Conservation (phyloP, 2,113 vertebrate genomes). For the Patagioenas fasciata region DNA sequence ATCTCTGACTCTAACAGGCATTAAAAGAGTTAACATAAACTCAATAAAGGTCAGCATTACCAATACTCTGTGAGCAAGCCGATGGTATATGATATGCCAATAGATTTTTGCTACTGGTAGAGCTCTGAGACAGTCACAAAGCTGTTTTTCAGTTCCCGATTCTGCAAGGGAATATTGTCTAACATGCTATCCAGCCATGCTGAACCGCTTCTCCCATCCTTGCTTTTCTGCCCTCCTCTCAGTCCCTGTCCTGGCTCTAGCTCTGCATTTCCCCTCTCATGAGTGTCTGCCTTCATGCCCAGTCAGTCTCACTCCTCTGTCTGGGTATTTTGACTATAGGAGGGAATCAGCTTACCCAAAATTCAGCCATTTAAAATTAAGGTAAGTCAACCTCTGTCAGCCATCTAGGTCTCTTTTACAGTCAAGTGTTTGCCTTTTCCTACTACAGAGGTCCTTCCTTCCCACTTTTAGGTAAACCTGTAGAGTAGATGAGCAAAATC, state of each 20-base stretch:
- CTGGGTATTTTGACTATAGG: neutral
- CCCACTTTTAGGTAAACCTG: neutral
- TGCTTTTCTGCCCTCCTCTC: neutral
- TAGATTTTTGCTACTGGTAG: neutral
- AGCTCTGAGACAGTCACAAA: neutral
- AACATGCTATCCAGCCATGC: accelerated
- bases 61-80: neutral
- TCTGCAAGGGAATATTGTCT: neutral
- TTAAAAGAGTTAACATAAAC: neutral
- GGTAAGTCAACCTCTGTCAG: neutral
- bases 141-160: neutral
- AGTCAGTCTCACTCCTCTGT: neutral
- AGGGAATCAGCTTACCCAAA: neutral
- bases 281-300: neutral
- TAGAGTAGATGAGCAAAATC: neutral
- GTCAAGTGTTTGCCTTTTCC: neutral
- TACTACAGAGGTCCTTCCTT: neutral
- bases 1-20: neutral
- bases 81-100: neutral
- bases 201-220: neutral
- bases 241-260: neutral
- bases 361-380: neutral
- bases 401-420: neutral
- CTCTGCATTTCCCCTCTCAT: neutral
- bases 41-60: neutral